Evolutionary conservation across 2,888 invertebrate genomes (phyloP).

Genomic region (Andrena bicolor): DNA sequence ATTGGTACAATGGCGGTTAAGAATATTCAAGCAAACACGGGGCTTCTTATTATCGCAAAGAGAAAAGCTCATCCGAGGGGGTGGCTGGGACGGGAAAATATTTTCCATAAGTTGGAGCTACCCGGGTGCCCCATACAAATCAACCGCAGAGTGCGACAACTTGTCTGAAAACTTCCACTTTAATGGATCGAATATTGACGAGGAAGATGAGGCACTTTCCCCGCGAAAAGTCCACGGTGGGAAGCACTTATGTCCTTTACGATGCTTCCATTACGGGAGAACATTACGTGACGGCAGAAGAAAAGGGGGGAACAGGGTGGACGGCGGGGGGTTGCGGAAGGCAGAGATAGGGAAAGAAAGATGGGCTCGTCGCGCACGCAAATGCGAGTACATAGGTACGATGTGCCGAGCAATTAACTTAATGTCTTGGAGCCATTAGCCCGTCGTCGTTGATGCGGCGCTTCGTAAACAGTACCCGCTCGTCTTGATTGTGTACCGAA

Average conservation of each 20-base stretch:
- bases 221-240: slow-evolving; percentile 56
- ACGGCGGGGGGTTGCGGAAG: slow-evolving; percentile 20
- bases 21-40: no score
- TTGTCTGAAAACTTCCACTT: slow-evolving; percentile 61
- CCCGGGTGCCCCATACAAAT: slow-evolving; percentile 25
- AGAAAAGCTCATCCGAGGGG: neutral
- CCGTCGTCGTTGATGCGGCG: slow-evolving; percentile 69
- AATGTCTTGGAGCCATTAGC: slow-evolving; percentile 77
- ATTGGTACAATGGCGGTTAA: slow-evolving; percentile 1
- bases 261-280: slow-evolving; percentile 69
- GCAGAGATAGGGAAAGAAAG: slow-evolving; percentile 65
- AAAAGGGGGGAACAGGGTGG: slow-evolving; percentile 23
- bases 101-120: slow-evolving; percentile 23
- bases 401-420: slow-evolving; percentile 76
- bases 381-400: slow-evolving; percentile 73
- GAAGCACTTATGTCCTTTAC: slow-evolving; percentile 67
- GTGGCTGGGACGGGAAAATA: slow-evolving; percentile 33
- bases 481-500: slow-evolving; percentile 69
- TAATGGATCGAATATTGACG: slow-evolving; percentile 63
- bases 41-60: no score
- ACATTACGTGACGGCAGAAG: slow-evolving; percentile 62
- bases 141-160: slow-evolving; percentile 35
- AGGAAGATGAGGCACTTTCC: slow-evolving; percentile 48
- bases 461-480: slow-evolving; percentile 71
- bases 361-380: slow-evolving; percentile 69